phyloP scores from a whole-genome alignment of 35 echinoderm and acorn worm species.

The Apostichopus parvimensis region DNA sequence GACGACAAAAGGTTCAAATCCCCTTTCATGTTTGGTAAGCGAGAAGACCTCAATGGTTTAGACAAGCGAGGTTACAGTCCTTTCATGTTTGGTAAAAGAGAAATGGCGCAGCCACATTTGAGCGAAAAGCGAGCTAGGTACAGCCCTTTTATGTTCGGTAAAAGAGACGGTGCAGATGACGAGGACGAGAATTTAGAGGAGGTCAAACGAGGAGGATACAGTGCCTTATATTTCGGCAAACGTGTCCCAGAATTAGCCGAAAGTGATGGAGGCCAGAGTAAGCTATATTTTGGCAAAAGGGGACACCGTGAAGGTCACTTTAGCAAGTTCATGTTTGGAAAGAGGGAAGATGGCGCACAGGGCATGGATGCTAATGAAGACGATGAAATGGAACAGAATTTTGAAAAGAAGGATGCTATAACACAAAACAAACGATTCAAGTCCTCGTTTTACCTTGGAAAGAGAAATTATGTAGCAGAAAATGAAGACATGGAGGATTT shows the following conservation, averaged over 20 bases:
- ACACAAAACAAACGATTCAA: slow-evolving; percentile 24
- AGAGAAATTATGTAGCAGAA: slow-evolving; percentile 23
- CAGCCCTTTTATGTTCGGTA: slow-evolving; percentile 35
- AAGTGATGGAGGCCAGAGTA: neutral
- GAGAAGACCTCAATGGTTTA: neutral
- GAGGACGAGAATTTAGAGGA: neutral
- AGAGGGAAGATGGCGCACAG: neutral
- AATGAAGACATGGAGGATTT: neutral
- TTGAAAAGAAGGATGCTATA: neutral
- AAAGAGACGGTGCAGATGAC: neutral
- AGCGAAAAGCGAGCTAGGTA: slow-evolving; percentile 6
- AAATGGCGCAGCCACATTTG: neutral
- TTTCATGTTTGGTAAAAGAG: slow-evolving; percentile 45
- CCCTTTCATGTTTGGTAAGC: slow-evolving; percentile 21
- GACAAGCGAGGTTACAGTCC: slow-evolving; percentile 4
- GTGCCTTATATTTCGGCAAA: slow-evolving; percentile 50
- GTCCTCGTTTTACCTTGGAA: slow-evolving; percentile 19
- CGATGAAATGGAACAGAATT: neutral
- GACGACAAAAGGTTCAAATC: slow-evolving; percentile 16
- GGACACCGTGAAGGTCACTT: neutral
- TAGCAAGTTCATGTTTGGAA: slow-evolving; percentile 11
- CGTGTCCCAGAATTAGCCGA: neutral
- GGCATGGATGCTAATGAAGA: neutral
- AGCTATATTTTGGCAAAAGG: slow-evolving; percentile 9
- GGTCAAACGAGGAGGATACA: neutral